These are phyloP conservation scores for Chelonoidis abingdonii DNA, from an alignment of 2,113 vertebrate genomes.

Conservation along the genomic window DNA sequence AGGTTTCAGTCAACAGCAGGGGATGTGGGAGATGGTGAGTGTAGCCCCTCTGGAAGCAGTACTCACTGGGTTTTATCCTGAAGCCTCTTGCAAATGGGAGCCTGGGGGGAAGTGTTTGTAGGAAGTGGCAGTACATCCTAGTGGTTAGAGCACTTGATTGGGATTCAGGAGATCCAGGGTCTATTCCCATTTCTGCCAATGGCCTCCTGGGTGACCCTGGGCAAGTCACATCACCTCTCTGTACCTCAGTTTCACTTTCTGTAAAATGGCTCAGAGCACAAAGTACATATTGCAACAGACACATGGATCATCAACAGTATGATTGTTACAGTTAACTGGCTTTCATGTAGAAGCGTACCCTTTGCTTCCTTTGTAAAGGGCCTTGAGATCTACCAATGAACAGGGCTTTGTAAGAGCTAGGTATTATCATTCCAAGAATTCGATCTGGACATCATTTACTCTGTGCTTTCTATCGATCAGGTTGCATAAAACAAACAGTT, in stretches of 20 bases:
- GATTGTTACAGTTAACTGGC: neutral
- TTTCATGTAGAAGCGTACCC: neutral
- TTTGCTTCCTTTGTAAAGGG: neutral
- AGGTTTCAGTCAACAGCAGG: neutral
- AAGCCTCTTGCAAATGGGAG: neutral
- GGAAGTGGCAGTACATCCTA: neutral
- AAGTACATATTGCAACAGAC: neutral
- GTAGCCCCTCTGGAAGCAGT: neutral
- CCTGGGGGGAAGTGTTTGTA: neutral
- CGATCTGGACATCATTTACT: neutral
- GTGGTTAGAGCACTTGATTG: neutral
- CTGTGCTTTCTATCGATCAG: neutral
- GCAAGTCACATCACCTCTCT: neutral
- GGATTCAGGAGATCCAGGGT: neutral
- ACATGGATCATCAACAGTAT: neutral
- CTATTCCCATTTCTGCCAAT: neutral
- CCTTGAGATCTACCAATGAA: neutral
- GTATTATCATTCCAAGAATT: neutral
- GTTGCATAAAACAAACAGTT: neutral
- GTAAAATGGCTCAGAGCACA: neutral
- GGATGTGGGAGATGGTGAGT: neutral
- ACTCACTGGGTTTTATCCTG: neutral
- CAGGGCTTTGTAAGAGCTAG: neutral
- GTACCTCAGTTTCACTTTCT: neutral
- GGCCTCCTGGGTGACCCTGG: neutral